These are phyloP conservation scores for Dicaeum eximium DNA, from an alignment of 2,113 vertebrate species.

Conservation along the genomic window DNA sequence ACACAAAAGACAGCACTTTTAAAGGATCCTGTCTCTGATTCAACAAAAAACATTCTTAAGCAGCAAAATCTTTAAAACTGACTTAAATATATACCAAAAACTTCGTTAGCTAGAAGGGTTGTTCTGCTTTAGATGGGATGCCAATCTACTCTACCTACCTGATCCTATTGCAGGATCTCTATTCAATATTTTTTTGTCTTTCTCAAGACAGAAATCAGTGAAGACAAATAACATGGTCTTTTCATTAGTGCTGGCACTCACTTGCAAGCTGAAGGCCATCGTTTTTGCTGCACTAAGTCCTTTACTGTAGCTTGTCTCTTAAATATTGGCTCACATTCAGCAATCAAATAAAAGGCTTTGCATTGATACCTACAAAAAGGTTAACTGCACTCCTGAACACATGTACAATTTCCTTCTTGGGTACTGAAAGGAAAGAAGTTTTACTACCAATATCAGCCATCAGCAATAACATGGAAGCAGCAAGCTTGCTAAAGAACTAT, in stretches of 20 bases:
- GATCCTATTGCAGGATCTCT: background rate
- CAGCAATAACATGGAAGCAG: background rate
- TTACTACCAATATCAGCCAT: background rate
- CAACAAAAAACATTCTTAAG: background rate
- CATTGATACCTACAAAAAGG: background rate
- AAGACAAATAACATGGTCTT: background rate
- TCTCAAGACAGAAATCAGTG: background rate
- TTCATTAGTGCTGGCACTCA: background rate
- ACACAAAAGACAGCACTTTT: background rate
- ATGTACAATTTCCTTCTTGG: background rate
- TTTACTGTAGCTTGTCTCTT: background rate
- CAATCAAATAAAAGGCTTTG: rapidly evolving
- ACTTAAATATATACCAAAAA: background rate
- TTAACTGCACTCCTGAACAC: background rate
- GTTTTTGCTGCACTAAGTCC: background rate
- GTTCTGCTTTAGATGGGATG: background rate
- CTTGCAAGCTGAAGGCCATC: background rate
- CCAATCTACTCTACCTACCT: background rate
- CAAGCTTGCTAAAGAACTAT: background rate
- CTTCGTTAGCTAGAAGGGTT: background rate
- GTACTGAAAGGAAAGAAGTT: background rate
- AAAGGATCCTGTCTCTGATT: background rate
- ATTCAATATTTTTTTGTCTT: background rate
- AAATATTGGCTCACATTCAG: background rate
- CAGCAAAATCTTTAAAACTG: background rate